Evolutionary conservation across 2,113 vertebrate species (phyloP), one percentile per base, ranked within the genome.

Genomic region (Coregonus clupeaformis): DNA sequence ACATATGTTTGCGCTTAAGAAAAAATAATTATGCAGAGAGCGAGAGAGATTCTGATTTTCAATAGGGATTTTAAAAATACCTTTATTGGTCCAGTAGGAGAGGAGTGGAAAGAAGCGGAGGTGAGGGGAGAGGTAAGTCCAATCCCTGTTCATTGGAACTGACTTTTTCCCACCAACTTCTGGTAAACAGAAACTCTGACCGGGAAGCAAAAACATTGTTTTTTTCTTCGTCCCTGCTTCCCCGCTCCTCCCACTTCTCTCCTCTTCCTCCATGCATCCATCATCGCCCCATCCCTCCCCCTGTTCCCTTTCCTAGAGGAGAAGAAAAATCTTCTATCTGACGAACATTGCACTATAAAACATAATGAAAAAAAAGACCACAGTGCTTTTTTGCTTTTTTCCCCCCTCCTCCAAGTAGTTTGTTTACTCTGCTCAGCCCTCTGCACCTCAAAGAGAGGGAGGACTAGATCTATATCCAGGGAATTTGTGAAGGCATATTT

Each of bases 301-400:
- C 83, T 62, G 20, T 69, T 30, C 68, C 60, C 67, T 57, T 83
- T 75, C 80, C 82, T 49, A 82, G 82, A 87, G 76, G 77, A 20
- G 2, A 85, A 88, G 27, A 65, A 86, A 77, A 86, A 76, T 86
- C 86, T 76, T 86, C 87, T 75, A 83, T 82, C 79, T 85, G 83
- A 79, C 84, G 52, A 87, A 87, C 59, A 84, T 74, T 69, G 82
- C 77, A 78, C 82, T 13, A 85, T 49, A 89, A 63, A 70, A 45
- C 75, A 30, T 70, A 85, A 80, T 90, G 80, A 85, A 78, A 87
- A 82, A 88, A 85, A 80, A 89, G 71, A 79, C 71, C n/a, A n/a
- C 49, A 29, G 73, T 78, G 75, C 36, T 60, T 77, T 79, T 74
- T 78, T 75, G n/a, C n/a, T n/a, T n/a, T n/a, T n/a, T n/a, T n/a